These are phyloP conservation scores for Leptogaster cylindrica DNA, from an alignment of 2,888 invertebrate species.

Conservation along the genomic window DNA sequence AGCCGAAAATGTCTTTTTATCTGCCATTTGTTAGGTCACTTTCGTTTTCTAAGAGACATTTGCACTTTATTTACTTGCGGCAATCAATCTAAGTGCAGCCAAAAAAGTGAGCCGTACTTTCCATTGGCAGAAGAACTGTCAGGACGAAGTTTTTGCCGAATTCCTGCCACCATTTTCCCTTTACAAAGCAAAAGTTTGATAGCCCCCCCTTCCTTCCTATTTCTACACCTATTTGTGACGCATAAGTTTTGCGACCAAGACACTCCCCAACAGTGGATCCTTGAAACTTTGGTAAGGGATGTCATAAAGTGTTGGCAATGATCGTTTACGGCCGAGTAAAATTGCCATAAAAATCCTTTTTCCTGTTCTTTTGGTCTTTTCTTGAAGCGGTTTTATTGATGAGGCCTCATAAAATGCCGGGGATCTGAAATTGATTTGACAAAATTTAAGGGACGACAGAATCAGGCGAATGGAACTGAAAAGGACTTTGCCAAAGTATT, in stretches of 20 bases:
- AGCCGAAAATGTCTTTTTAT: slow-evolving; percentile 18
- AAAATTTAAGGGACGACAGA: slow-evolving; percentile 41
- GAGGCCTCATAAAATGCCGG: slow-evolving; percentile 45
- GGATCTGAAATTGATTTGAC: slow-evolving; percentile 48
- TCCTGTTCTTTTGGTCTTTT: slow-evolving; percentile 35
- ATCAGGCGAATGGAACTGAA: background rate
- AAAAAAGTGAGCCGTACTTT: slow-evolving; percentile 12
- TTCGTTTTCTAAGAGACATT: background rate
- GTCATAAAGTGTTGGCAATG: slow-evolving; percentile 53
- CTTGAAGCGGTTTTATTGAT: slow-evolving; percentile 44
- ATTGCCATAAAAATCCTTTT: slow-evolving; percentile 48
- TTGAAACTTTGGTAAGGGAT: slow-evolving; percentile 44
- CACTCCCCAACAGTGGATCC: slow-evolving; percentile 10
- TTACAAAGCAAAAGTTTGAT: too few relatives aligned
- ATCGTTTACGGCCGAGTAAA: slow-evolving; percentile 52
- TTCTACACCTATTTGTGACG: background rate
- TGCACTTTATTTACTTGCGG: slow-evolving; percentile 27
- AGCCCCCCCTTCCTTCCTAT: slow-evolving; percentile 4
- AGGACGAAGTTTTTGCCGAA: slow-evolving; percentile 11
- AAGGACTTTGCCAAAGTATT: background rate
- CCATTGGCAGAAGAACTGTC: slow-evolving; percentile 1
- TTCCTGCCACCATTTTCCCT: too few relatives aligned
- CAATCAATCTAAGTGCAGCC: slow-evolving; percentile 29
- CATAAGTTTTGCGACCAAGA: slow-evolving; percentile 27
- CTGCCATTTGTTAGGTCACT: slow-evolving; percentile 1